Evolutionary conservation across 2,113 vertebrate genomes (phyloP).

Genomic region (Bagarius yarrelli): DNA sequence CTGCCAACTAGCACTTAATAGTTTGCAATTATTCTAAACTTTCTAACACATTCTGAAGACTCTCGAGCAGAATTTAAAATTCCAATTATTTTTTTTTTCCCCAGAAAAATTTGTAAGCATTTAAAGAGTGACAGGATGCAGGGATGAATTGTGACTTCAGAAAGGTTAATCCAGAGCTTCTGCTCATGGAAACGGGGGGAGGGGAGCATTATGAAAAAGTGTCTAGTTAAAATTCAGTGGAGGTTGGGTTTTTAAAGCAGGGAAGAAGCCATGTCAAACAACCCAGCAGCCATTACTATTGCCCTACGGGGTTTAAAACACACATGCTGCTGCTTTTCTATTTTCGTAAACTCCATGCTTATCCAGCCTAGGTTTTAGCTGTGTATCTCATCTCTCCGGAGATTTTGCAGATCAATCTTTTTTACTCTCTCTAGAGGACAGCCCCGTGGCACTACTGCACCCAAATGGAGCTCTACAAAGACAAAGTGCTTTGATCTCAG

Average conservation of each 20-base stretch:
- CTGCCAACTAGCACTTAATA: constrained; percentile 40
- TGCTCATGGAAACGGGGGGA: constrained; percentile 38
- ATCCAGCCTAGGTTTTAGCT: background rate
- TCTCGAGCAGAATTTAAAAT: constrained; percentile 30
- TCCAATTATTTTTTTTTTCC: background rate
- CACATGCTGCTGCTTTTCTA: constrained; percentile 45
- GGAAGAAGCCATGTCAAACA: constrained; percentile 25
- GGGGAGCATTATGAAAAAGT: constrained; percentile 40
- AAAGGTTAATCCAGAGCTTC: constrained; percentile 57
- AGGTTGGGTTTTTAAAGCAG: constrained; percentile 50
- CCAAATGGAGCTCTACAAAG: constrained; percentile 66
- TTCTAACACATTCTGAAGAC: constrained; percentile 40
- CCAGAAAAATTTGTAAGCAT: background rate
- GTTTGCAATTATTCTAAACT: constrained; percentile 40
- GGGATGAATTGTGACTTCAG: constrained; percentile 48
- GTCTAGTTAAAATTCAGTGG: constrained; percentile 61
- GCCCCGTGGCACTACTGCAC: constrained; percentile 65
- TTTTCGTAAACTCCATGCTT: constrained; percentile 14
- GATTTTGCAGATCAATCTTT: constrained; percentile 52
- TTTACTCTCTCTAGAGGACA: constrained; percentile 49
- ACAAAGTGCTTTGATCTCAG: constrained; percentile 62
- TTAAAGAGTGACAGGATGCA: background rate
- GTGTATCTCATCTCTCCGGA: background rate
- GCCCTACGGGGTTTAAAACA: constrained; percentile 24
- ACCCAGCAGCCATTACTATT: constrained; percentile 31